Conservation (phyloP, 2,888 invertebrate genomes). For the Allophyes oxyacanthae region DNA sequence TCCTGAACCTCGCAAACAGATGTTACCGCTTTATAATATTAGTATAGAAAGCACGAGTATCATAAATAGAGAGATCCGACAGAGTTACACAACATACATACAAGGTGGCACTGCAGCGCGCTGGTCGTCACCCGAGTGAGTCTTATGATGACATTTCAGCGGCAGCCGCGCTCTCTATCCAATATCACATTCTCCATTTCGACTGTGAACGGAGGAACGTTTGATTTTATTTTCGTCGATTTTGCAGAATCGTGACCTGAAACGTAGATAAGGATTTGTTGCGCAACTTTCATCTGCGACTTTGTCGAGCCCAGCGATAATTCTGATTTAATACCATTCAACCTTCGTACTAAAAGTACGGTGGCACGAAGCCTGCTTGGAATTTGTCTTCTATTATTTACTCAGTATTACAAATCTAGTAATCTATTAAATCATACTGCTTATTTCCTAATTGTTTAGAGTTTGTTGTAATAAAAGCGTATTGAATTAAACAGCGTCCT, state of each 20-base stretch:
- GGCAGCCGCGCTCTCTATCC: conserved; percentile 66
- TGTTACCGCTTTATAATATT: no score
- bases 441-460: conserved; percentile 56
- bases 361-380: conserved; percentile 10
- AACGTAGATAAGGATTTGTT: conserved; percentile 77
- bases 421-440: conserved; percentile 49
- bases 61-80: conserved; percentile 15
- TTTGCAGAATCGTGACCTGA: conserved; percentile 83
- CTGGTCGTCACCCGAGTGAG: conserved; percentile 56
- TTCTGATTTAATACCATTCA: conserved; percentile 61
- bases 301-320: conserved; percentile 66
- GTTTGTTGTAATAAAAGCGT: conserved; percentile 72
- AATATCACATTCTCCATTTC: conserved; percentile 79
- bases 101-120: conserved; percentile 15
- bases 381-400: conserved; percentile 18
- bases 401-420: conserved; percentile 42
- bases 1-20: no score
- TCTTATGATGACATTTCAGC: conserved; percentile 74
- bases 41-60: background rate
- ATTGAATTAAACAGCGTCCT: conserved; percentile 85
- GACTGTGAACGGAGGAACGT: conserved; percentile 72
- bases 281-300: conserved; percentile 74
- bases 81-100: background rate
- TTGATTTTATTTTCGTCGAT: conserved; percentile 84
- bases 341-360: conserved; percentile 38